Evolutionary conservation across 2,113 vertebrate genomes (phyloP), one percentile per base, ranked within the genome.

Genomic region (Periophthalmus modestus): DNA sequence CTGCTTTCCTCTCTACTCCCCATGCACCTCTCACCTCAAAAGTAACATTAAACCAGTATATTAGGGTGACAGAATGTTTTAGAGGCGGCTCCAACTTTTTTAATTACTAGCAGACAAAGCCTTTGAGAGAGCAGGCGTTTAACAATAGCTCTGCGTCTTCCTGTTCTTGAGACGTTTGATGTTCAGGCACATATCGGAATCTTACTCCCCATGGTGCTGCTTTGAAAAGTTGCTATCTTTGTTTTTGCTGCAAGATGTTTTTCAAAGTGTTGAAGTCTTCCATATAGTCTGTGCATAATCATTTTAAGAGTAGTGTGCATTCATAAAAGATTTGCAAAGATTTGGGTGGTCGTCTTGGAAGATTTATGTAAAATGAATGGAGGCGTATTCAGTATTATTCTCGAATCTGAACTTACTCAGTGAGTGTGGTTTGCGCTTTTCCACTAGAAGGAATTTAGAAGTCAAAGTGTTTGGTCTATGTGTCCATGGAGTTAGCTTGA

Each of bases 71-170:
- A 66, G 63, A 43, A 39, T 47, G n/a, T 55, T 43, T 73, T 77
- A 80, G 67, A 86, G 76, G 77, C 47, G 46, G 52, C 75, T 78
- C 66, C 82, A 54, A 80, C 71, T 80, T 55, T 87, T 91, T 84
- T 84, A 88, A 89, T 89, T 85, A 89, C 78, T 47, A 6, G 72
- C 72, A 73, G 77, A 81, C 74, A 81, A 88, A 88, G 73, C 69
- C 62, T 76, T 82, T 82, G 77, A 85, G 75, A 71, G 85, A 78
- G 18, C 47, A 71, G 68, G 19, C 61, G 58, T 55, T 14, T 69
- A 80, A 88, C 74, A 75, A 75, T 48, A 72, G 68, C 55, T n/a
- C 24, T 59, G 28, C 66, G 16, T 54, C 47, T 46, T 68, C 77
- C 62, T 28, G 4, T 21, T 34, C 15, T 19, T 14, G 72, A 24